Conservation (phyloP, 1,140 invertebrate genomes). For the Bombus vancouverensis region DNA sequence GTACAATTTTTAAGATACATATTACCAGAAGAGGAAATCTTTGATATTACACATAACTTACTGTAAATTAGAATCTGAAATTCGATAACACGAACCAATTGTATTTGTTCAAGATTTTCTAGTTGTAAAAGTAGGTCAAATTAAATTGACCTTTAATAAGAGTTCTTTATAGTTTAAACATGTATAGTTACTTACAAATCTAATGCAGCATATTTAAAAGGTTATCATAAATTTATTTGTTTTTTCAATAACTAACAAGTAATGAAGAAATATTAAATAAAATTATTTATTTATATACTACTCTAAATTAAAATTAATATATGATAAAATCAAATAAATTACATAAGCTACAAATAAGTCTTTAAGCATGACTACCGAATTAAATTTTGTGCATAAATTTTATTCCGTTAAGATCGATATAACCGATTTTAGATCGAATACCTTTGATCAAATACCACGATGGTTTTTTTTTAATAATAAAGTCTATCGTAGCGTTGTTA, state of each 20-base stretch:
- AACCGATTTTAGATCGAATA: constrained; percentile 2
- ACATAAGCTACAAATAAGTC: neutral
- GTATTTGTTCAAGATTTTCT: neutral
- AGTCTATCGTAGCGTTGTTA: neutral
- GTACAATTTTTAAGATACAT: neutral
- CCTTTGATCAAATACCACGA: neutral
- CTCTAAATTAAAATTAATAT: neutral
- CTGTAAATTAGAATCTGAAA: neutral
- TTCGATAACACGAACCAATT: neutral
- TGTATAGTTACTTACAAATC: neutral
- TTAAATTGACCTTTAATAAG: neutral
- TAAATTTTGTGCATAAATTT: neutral
- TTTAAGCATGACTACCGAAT: neutral
- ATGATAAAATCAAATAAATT: neutral
- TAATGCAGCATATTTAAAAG: neutral
- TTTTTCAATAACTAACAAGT: neutral
- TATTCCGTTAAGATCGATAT: neutral
- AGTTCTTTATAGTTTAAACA: neutral
- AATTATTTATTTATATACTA: neutral
- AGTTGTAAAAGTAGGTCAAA: neutral
- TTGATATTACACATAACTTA: neutral
- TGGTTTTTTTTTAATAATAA: neutral
- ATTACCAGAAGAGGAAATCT: too few species aligned
- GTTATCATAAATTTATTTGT: neutral
- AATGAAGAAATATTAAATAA: neutral